phyloP scores from a whole-genome alignment of 2,113 vertebrate species.

The Heliornis fulica region DNA sequence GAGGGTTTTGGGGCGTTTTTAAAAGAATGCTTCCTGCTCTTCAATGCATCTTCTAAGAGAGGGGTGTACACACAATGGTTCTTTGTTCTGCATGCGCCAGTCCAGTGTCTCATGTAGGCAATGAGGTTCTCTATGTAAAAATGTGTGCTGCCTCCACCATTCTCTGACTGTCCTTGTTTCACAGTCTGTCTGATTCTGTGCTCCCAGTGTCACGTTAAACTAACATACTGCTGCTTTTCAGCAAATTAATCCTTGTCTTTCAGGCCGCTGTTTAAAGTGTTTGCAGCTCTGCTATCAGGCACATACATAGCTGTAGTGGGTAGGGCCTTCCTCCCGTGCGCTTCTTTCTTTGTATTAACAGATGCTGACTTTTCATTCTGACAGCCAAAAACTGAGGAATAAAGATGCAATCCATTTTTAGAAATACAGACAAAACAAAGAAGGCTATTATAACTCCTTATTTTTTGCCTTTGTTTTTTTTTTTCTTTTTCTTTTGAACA shows the following conservation, averaged over 20 bases:
- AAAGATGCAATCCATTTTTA: neutral
- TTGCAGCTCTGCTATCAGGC: neutral
- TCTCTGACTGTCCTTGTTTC: constrained; percentile 14
- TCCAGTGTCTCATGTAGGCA: neutral
- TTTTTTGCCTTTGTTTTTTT: neutral
- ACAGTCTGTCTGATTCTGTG: neutral
- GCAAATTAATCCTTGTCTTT: constrained; percentile 4
- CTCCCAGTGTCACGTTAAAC: neutral
- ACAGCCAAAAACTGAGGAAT: neutral
- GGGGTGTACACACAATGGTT: neutral
- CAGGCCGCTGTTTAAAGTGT: neutral
- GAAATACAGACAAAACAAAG: neutral
- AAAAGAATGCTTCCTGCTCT: neutral
- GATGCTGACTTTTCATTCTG: neutral
- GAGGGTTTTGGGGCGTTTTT: constrained; percentile 19
- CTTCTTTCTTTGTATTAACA: neutral
- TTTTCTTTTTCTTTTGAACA: neutral
- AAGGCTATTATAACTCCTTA: neutral
- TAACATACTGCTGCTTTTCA: constrained; percentile 3
- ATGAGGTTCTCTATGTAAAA: neutral
- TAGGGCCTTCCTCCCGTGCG: neutral
- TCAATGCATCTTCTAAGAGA: neutral
- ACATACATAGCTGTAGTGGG: neutral
- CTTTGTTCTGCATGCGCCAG: neutral
- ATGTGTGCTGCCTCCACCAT: neutral